A percentile compares a stretch with the other conserved stretches of the same genome.
Conservation (phyloP, 2,888 invertebrate genomes). For the Arge pagana region DNA sequence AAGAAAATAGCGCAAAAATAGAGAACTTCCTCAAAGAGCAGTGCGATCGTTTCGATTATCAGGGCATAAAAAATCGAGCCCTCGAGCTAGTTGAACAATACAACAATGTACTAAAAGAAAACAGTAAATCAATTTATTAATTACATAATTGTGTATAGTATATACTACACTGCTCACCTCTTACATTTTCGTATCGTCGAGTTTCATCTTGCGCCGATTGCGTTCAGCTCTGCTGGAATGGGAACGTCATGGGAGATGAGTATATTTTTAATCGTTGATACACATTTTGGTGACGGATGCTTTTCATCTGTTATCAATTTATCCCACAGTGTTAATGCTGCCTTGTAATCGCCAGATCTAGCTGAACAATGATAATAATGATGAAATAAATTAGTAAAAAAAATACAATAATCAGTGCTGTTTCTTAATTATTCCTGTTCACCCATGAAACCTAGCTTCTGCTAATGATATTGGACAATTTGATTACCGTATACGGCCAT, state of each 20-base stretch:
- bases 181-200: constrained; percentile 6
- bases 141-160: constrained; percentile 2
- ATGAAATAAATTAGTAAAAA: constrained; percentile 49
- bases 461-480: too few species aligned
- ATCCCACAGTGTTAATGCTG: constrained; percentile 50
- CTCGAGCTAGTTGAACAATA: constrained; percentile 62
- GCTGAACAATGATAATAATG: constrained; percentile 51
- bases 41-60: constrained; percentile 70
- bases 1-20: constrained; percentile 70
- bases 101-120: constrained; percentile 62
- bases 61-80: constrained; percentile 66
- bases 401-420: constrained; percentile 43
- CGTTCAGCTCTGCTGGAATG: constrained; percentile 50
- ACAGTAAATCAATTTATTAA: constrained; percentile 39
- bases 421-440: constrained; percentile 28
- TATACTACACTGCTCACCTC: not conserved
- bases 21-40: constrained; percentile 72
- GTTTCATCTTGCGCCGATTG: constrained; percentile 52
- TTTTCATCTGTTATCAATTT: constrained; percentile 52
- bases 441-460: constrained; percentile 52
- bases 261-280: constrained; percentile 47
- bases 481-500: constrained; percentile 34
- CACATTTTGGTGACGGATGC: constrained; percentile 49
- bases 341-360: constrained; percentile 45
- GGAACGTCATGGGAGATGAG: constrained; percentile 52